These are phyloP conservation scores for Enteromius mattozi DNA, from an alignment of 2,797 vertebrate genomes.

Conservation along the genomic window DNA sequence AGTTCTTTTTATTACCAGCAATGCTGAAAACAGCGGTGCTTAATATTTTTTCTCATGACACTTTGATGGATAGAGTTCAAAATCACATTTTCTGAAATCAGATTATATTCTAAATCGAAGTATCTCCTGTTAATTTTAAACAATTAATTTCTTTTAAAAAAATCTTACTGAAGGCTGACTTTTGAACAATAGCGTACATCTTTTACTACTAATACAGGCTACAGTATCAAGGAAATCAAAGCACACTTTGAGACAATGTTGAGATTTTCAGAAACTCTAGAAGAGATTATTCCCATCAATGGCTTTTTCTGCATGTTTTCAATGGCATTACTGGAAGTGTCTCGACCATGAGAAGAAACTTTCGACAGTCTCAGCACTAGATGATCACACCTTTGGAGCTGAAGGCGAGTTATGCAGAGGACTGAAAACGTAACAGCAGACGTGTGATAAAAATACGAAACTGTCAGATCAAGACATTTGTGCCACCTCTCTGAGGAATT, in stretches of 20 bases:
- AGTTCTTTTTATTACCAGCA: not conserved
- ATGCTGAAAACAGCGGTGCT: not conserved
- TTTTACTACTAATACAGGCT: not conserved
- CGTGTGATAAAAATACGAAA: slow-evolving; percentile 70
- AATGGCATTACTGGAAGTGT: not conserved
- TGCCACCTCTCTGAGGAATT: slow-evolving; percentile 20
- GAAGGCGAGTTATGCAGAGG: slow-evolving; percentile 68
- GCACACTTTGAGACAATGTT: slow-evolving; percentile 1
- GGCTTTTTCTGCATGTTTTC: not conserved
- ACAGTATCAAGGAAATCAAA: not conserved
- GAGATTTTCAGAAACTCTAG: not conserved
- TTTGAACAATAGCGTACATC: not conserved
- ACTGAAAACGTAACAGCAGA: slow-evolving; percentile 67
- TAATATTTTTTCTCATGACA: not conserved
- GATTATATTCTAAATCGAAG: not conserved
- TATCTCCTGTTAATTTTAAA: not conserved
- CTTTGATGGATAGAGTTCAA: not conserved
- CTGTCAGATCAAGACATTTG: slow-evolving; percentile 1
- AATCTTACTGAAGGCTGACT: not conserved
- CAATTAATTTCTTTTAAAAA: not conserved
- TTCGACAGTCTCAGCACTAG: slow-evolving; percentile 18
- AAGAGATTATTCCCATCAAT: not conserved
- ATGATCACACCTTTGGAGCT: slow-evolving; percentile 67
- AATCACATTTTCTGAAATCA: not conserved
- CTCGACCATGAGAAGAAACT: not conserved